Base-by-base conservation (phyloP, 1,140 invertebrate genomes). In the Macrosteles quadrilineatus region DNA sequence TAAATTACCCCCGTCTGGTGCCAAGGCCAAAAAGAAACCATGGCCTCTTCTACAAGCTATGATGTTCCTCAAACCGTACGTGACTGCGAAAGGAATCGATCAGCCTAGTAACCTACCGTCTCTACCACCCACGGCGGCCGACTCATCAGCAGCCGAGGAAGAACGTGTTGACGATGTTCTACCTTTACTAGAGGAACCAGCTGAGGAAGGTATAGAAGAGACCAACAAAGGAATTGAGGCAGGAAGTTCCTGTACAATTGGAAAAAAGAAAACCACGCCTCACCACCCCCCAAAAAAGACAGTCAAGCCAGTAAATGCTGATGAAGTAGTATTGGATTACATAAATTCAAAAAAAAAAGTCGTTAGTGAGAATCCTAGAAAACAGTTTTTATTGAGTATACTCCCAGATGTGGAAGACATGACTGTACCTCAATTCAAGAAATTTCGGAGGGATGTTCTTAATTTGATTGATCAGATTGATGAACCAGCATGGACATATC, bases 1-100 rank as follows among this genome's bases (percentile, higher is more conserved):
- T 50, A 71, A 71, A 67, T 53, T 64, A 55, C 17, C 69, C 47
- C 63, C 64, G 29, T 59, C 64, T 67, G 43, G 45, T 67, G 70
- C 50, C 70, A 70, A 66, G 29, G 32, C 32, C 40, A 69, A 64
- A 14, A 65, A 66, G 53, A 65, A 64, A 66, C 55, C 25, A 62
- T 30, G 57, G 57, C 62, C 62, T 40, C 62, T 64, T 64, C 29
- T 64, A 43, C 62, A 64, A 64, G 25, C 29, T 40, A 64, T 64
- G 62, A 31, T 64, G 62, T 64, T 64, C 32, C 62, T 64, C n/a
- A 64, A 64, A 64, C 62, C 62, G 32, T 64, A 64, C 36, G 30
- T 64, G 29, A 64, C 62, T 64, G 62, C 31, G 62, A 64, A 64
- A 64, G 62, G 30, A 30, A 36, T 19, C 30, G 32, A 64, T 11